Evolutionary conservation across 2,113 vertebrate species (phyloP).

Genomic region (Laterallus jamaicensis): DNA sequence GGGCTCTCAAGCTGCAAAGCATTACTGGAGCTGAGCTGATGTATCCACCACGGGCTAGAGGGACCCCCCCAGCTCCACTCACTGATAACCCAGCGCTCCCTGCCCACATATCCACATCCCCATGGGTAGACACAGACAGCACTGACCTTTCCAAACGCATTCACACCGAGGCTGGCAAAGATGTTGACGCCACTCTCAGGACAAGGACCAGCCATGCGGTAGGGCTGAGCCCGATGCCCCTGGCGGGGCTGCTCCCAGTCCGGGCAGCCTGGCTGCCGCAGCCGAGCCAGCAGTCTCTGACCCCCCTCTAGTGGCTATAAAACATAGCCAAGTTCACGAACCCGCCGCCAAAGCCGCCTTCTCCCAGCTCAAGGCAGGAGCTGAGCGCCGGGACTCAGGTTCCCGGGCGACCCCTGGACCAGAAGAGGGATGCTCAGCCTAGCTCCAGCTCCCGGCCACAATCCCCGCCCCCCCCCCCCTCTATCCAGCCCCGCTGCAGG

Average conservation of each 20-base stretch:
- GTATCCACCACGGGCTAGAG: not conserved
- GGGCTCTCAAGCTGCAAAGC: not conserved
- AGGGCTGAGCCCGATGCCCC: not conserved
- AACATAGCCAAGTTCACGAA: conserved; percentile 63
- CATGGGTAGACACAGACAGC: not conserved
- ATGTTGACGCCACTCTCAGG: not conserved
- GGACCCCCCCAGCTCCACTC: not conserved
- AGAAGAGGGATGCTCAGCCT: not conserved
- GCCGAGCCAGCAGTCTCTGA: conserved; percentile 56
- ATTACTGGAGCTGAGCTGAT: not conserved
- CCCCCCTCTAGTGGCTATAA: conserved; percentile 67
- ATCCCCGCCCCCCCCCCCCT: too few species aligned
- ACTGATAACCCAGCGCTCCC: not conserved
- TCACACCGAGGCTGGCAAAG: not conserved
- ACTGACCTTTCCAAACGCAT: not conserved
- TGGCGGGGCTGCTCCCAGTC: not conserved
- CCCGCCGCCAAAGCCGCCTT: not conserved
- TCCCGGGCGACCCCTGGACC: not conserved
- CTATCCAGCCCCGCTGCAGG: fast-evolving
- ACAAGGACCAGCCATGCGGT: not conserved
- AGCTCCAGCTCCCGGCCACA: not conserved
- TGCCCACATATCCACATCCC: fast-evolving
- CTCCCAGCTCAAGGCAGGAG: not conserved
- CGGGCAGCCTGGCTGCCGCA: not conserved
- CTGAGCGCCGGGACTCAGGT: not conserved